phyloP scores from a whole-genome alignment of 2,888 invertebrate species.

The Drosophila parthenogenetica region DNA sequence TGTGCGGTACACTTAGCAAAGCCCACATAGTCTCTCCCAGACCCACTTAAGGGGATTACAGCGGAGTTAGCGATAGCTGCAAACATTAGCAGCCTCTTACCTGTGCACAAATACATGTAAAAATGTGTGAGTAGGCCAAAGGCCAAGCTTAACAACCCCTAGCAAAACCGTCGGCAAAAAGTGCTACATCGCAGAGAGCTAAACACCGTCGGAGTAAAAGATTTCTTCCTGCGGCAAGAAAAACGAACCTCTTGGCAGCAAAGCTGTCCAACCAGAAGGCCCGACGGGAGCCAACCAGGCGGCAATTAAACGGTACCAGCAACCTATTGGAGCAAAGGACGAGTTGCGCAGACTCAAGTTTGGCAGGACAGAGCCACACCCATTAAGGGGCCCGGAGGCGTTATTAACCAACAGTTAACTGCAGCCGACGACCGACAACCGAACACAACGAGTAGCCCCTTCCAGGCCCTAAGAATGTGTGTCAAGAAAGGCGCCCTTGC shows the following conservation, averaged over 20 bases:
- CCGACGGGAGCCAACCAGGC: conserved; percentile 58
- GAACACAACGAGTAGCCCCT: conserved; percentile 20
- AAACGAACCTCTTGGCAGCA: conserved; percentile 9
- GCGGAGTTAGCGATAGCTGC: conserved; percentile 14
- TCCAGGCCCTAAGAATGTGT: conserved; percentile 51
- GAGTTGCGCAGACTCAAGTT: conserved; percentile 81
- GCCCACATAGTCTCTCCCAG: too few relatives aligned
- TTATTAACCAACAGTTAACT: conserved; percentile 70
- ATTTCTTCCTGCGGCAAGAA: conserved; percentile 21
- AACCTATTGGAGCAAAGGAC: conserved; percentile 72
- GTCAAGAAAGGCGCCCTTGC: conserved; percentile 58
- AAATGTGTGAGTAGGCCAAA: conserved; percentile 40
- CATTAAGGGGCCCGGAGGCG: conserved; percentile 51
- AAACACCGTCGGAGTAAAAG: conserved; percentile 43
- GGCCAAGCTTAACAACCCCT: conserved; percentile 56
- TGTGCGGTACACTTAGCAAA: conserved; percentile 11
- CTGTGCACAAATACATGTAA: conserved; percentile 12
- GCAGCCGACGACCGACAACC: conserved; percentile 30
- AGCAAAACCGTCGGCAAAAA: conserved; percentile 40
- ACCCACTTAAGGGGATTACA: conserved; percentile 4
- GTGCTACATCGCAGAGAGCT: background rate
- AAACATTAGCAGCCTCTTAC: conserved; percentile 39
- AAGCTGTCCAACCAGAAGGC: conserved; percentile 68
- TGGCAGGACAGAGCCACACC: conserved; percentile 74
- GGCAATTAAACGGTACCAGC: conserved; percentile 66